Evolutionary conservation across 2,113 vertebrate species (phyloP).

Genomic region (Rallus limicola): DNA sequence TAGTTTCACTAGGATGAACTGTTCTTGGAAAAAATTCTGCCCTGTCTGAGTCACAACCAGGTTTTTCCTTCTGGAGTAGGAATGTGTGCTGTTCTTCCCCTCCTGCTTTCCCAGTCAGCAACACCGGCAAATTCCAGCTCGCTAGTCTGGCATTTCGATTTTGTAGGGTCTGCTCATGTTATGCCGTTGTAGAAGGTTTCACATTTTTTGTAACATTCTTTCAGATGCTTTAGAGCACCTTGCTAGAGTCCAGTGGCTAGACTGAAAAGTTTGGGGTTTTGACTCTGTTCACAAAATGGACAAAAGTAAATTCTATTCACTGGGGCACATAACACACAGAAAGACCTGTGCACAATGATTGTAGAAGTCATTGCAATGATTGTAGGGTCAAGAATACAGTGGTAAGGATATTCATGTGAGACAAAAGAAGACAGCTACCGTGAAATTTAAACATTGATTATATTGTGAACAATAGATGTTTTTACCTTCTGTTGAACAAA

Average conservation of each 20-base stretch:
- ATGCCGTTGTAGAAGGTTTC: conserved; percentile 1
- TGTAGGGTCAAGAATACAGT: neutral
- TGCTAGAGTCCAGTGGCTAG: neutral
- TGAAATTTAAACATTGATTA: neutral
- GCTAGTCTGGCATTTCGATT: conserved; percentile 29
- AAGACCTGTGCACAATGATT: neutral
- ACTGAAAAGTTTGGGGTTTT: neutral
- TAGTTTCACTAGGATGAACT: conserved; percentile 72
- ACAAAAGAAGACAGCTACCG: neutral
- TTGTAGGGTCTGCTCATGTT: conserved; percentile 27
- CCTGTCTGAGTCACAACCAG: conserved; percentile 65
- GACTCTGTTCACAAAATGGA: neutral
- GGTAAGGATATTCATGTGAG: neutral
- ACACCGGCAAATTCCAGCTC: conserved; percentile 1
- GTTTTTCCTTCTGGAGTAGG: conserved; percentile 70
- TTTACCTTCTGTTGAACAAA: neutral
- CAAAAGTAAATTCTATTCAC: neutral
- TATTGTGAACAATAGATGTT: neutral
- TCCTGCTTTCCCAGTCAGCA: conserved; percentile 55
- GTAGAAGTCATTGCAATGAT: neutral
- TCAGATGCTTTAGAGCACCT: neutral
- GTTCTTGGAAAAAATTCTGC: conserved; percentile 73
- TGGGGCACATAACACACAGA: neutral
- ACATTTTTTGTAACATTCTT: conserved; percentile 33
- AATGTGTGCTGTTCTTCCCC: conserved; percentile 61